Evolutionary conservation across 2,888 invertebrate species (phyloP), one percentile per base, ranked within the genome.

Genomic region (Acanthopleura granulata): DNA sequence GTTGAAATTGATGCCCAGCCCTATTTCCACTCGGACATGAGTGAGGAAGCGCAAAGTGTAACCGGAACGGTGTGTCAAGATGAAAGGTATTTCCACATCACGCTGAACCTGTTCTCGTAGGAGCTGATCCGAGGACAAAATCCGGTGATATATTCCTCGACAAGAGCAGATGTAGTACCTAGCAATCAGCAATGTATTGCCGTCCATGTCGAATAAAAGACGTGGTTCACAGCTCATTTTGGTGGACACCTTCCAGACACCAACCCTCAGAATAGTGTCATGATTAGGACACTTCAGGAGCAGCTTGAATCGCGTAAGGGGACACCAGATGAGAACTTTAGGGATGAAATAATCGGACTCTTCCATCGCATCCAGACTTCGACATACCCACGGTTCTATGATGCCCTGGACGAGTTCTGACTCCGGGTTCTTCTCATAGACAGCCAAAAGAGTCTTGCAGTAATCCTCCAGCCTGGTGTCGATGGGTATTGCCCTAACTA

Each of bases 1-100:
- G 66, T 25, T 66, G 29, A 66, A 66, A 27, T 66, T 66, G 22
- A 66, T 66, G 15, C 66, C 66, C 22, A 66, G 22, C 16, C 66
- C 66, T 22, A 22, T 66, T 66, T 66, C 66, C 22, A 66, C 66
- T 6, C 66, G 66, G 9, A 66, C 66, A 27, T 66, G 66, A 66
- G 66, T 66, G 25, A 66, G 66, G 14, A 66, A 66, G 25, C 66
- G 66, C 1, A 66, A 14, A 27, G 66, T 66, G 66, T 66, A 66
- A 25, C 66, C 66, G 1, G 66, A 66, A 15, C 66, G 22, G 29
- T 66, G 66, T 3, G 66, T 12, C 16, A 66, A 27, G 14, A 66
- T 12, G 25, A 66, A 66, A 25, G 66, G 66, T 27, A 66, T 66
- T 27, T 66, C 66, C 22, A 22, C 18, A 22, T 66, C 29, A 15